Evolutionary conservation across 2,113 vertebrate species (phyloP), one percentile per base, ranked within the genome.

Genomic region (Shinisaurus crocodilurus): DNA sequence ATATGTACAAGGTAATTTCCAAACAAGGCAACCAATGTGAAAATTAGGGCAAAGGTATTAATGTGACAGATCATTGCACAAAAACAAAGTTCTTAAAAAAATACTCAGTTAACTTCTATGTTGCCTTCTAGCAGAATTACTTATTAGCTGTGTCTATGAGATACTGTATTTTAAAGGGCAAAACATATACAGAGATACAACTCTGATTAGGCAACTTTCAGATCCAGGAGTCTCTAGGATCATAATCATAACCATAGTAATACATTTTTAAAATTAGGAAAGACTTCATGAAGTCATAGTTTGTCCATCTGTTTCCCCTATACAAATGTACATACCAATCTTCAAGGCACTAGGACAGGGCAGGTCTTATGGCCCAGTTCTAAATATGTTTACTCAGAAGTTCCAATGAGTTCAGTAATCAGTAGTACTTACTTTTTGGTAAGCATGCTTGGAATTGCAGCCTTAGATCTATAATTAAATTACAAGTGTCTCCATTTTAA

Each of bases 51-150:
- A 89, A 83, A 25, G 54, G 40, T 84, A 75, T 89, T 74, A 89
- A 93, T 94, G 90, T 88, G 54, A 95, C 90, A 95, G 90, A 90
- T 92, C 76, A 90, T 93, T 95, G 87, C 89, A 89, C 89, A 92
- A 65, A 93, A 93, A 93, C 91, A 93, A 94, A 48, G 81, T n/a
- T 76, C 48, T 75, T 90, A 32, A 40, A 82, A 82, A 86, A 91
- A 84, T 76, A 2, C 57, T 79, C 65, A 1, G 74, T 92, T 65
- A 23, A 57, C 79, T 54, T 67, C 29, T 88, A 85, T 40, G 63
- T 70, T 48, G 63, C 18, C 54, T n/a, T 91, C 57, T 91, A 90
- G 27, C 76, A 67, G 87, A 94, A 94, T n/a, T 50, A 77, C 40
- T 85, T 63, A 86, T 34, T 23, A 89, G 70, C 85, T 89, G 70